A percentile compares a stretch with the other conserved stretches of the same genome.
phyloP scores from a whole-genome alignment of 2,113 vertebrate genomes.

The Microcebus jonahi region DNA sequence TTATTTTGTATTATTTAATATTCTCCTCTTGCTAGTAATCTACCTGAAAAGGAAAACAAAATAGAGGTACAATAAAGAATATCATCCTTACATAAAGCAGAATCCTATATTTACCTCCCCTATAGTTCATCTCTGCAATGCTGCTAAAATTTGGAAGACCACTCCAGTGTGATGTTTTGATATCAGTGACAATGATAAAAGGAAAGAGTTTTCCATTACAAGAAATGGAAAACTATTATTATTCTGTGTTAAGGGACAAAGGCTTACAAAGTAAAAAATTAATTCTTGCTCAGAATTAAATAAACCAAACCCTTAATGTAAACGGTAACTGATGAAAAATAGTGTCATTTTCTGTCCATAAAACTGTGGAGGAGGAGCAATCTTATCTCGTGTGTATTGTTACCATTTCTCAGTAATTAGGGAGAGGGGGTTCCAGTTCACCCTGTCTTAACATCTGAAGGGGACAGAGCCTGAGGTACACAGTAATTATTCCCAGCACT shows the following conservation, averaged over 20 bases:
- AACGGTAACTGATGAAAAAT: neutral
- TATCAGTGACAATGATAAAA: neutral
- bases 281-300: constrained; percentile 28
- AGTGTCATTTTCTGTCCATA: neutral
- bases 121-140: neutral
- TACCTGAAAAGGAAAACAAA: neutral
- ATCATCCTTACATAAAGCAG: neutral
- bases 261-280: neutral
- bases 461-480: neutral
- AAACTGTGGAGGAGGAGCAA: neutral
- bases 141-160: neutral
- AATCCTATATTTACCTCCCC: neutral
- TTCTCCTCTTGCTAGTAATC: neutral
- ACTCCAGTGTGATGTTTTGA: neutral
- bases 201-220: neutral
- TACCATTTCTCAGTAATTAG: neutral
- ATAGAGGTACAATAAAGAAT: neutral
- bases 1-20: constrained; percentile 12
- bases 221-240: neutral
- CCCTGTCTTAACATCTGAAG: neutral
- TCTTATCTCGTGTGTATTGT: neutral
- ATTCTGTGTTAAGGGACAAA: neutral
- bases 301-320: neutral
- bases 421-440: neutral
- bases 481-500: constrained; percentile 1